A percentile compares a stretch with the other conserved stretches of the same genome.
Conservation (phyloP, 37 sponge, comb jelly and placozoan species). For the Petrosia ficiformis region DNA sequence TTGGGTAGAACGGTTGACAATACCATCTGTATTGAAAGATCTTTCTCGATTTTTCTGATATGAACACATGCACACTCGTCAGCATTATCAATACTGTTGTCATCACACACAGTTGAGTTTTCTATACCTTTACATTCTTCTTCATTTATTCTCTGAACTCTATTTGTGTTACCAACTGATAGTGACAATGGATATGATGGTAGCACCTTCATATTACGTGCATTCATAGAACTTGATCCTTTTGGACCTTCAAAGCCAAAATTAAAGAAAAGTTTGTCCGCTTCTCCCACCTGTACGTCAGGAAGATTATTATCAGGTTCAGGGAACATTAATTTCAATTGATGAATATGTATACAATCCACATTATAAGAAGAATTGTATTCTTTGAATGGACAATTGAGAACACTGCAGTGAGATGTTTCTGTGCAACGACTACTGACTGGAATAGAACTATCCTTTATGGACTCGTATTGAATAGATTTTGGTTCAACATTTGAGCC, state of each 20-base stretch:
- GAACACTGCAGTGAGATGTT: conserved; percentile 31
- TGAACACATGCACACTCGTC: background rate
- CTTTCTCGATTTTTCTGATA: background rate
- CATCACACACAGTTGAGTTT: background rate
- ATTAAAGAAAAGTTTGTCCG: conserved; percentile 27
- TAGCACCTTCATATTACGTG: conserved; percentile 16
- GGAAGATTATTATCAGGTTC: background rate
- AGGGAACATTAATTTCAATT: conserved; percentile 15
- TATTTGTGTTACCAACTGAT: no score
- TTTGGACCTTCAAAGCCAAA: conserved; percentile 39
- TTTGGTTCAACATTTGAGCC: background rate
- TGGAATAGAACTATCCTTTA: background rate
- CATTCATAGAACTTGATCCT: conserved; percentile 30
- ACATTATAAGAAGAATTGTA: conserved; percentile 25
- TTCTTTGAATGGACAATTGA: conserved; percentile 69
- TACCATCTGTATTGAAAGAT: no score
- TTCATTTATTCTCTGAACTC: no score
- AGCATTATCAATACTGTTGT: background rate
- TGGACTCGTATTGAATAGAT: background rate
- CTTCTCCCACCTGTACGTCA: background rate
- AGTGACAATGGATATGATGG: conserved; percentile 24
- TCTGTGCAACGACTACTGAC: conserved; percentile 5
- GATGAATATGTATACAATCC: conserved; percentile 39
- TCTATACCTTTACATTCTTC: no score
- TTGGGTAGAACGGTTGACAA: background rate